Percentiles rank a stretch among this genome's conserved stretches.
Evolutionary conservation across 2,797 vertebrate species (phyloP).

Genomic region (Philypnodon macrostomus): DNA sequence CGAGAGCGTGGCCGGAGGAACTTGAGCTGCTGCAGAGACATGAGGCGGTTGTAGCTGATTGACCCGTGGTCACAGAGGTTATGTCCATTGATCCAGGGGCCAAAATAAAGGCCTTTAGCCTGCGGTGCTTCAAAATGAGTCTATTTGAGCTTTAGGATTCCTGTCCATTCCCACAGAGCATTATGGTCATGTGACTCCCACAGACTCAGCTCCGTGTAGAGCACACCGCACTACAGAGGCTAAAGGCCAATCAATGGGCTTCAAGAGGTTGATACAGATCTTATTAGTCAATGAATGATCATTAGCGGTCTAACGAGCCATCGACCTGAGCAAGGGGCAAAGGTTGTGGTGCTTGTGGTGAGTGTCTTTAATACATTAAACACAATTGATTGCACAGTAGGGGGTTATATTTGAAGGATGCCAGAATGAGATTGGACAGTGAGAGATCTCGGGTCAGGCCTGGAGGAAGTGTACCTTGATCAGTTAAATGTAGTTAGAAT

Average conservation of each 20-base stretch:
- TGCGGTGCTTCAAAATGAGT: constrained; percentile 73
- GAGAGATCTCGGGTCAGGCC: constrained; percentile 54
- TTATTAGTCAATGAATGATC: constrained; percentile 81
- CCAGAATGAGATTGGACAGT: constrained; percentile 52
- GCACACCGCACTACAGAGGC: constrained; percentile 56
- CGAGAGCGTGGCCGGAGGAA: constrained; percentile 48
- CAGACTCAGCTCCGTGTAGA: constrained; percentile 61
- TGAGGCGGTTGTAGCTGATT: constrained; percentile 59
- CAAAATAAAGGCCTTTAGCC: constrained; percentile 59
- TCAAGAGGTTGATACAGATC: constrained; percentile 76
- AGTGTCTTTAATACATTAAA: constrained; percentile 77
- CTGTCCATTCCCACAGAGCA: constrained; percentile 61
- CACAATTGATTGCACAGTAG: constrained; percentile 68
- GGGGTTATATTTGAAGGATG: constrained; percentile 58
- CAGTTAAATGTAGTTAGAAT: constrained; percentile 39
- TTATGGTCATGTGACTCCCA: constrained; percentile 74
- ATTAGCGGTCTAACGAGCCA: constrained; percentile 76
- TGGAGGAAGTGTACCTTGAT: constrained; percentile 40
- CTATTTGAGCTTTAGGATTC: constrained; percentile 69
- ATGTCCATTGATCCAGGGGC: constrained; percentile 69
- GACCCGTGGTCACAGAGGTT: constrained; percentile 67
- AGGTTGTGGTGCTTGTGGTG: constrained; percentile 64
- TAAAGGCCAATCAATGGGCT: constrained; percentile 73
- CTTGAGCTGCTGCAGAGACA: constrained; percentile 33
- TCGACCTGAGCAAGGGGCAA: constrained; percentile 70